Conservation (phyloP, 2,888 invertebrate genomes). For the Seira sanloemensis region DNA sequence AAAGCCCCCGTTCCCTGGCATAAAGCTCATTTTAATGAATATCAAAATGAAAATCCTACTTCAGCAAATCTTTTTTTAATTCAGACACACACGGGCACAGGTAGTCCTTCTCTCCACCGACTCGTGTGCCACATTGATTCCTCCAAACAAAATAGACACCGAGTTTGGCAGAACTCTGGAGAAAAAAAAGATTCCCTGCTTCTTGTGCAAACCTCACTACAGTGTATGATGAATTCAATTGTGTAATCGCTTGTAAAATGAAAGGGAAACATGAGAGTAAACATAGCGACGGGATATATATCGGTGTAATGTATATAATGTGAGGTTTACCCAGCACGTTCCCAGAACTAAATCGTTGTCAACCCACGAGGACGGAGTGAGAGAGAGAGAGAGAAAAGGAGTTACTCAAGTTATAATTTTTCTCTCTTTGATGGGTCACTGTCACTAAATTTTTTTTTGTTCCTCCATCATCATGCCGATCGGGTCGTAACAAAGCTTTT, state of each 20-base stretch:
- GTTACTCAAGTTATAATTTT: too few relatives aligned
- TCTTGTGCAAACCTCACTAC: too few relatives aligned
- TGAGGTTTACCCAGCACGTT: neutral
- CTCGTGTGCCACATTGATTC: too few relatives aligned
- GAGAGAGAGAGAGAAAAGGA: neutral
- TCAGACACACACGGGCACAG: neutral
- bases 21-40: neutral
- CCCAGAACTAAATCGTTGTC: neutral
- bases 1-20: neutral
- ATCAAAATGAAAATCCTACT: neutral
- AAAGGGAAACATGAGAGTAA: neutral
- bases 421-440: neutral
- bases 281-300: neutral
- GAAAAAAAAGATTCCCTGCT: too few relatives aligned
- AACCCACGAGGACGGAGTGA: neutral
- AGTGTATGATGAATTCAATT: neutral
- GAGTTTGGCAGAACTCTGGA: too few relatives aligned
- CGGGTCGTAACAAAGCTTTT: neutral
- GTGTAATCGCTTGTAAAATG: neutral
- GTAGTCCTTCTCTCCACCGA: neutral
- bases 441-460: too few relatives aligned
- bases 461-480: too few relatives aligned
- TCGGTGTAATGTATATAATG: neutral
- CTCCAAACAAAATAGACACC: too few relatives aligned
- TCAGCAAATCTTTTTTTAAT: neutral